phyloP scores from a whole-genome alignment of 2,113 vertebrate genomes.

The Montifringilla adamsi region DNA sequence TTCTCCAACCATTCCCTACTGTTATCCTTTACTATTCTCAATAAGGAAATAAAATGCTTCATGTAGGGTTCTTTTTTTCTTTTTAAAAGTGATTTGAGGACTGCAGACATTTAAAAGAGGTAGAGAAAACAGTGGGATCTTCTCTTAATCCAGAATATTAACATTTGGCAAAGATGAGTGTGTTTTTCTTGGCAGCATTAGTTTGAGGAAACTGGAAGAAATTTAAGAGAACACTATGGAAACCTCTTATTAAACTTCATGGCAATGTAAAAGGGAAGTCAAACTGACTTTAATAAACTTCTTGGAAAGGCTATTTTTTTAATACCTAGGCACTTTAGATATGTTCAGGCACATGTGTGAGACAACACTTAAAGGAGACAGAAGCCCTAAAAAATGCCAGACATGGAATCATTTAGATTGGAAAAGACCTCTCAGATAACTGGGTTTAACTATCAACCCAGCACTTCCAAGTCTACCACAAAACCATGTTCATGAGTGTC shows the following conservation, averaged over 20 bases:
- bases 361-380: background rate
- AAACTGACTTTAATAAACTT: background rate
- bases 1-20: background rate
- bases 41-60: background rate
- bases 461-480: background rate
- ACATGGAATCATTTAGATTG: background rate
- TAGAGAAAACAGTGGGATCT: background rate
- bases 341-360: background rate
- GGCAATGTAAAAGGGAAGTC: background rate
- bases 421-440: background rate
- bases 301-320: background rate
- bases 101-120: background rate
- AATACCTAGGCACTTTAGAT: background rate
- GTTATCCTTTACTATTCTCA: background rate
- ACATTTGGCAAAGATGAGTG: background rate
- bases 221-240: background rate
- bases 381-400: background rate
- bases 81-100: background rate
- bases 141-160: constrained; percentile 2
- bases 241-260: background rate
- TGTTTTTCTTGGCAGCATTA: constrained; percentile 6
- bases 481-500: background rate
- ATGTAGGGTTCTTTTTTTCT: background rate
- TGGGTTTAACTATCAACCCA: background rate
- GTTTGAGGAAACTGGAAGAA: background rate